These are phyloP conservation scores for Drosophila willistoni DNA, from an alignment of 1,140 invertebrate genomes.

Conservation along the genomic window DNA sequence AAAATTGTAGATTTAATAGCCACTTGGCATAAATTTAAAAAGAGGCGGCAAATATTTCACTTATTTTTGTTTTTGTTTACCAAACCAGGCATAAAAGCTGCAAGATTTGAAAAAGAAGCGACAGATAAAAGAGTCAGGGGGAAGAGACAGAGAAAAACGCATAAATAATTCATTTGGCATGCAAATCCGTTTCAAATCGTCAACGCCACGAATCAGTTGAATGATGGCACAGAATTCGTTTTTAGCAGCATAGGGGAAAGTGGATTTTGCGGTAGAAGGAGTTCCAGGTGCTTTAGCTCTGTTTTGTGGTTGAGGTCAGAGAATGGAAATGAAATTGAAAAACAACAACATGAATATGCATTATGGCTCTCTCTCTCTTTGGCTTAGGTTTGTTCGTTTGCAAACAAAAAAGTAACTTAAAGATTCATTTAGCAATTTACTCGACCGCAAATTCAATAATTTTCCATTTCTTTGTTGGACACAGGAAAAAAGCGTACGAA, in stretches of 20 bases:
- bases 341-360: constrained; percentile 74
- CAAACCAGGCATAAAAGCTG: constrained; percentile 12
- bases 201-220: constrained; percentile 66
- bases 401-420: constrained; percentile 24
- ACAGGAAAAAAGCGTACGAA: constrained; percentile 81
- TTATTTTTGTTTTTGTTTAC: constrained; percentile 33
- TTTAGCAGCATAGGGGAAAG: background rate
- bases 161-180: constrained; percentile 81
- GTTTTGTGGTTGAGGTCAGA: constrained; percentile 43
- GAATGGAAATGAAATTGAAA: constrained; percentile 44
- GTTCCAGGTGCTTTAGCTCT: background rate
- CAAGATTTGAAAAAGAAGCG: constrained; percentile 1
- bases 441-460: constrained; percentile 58
- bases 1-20: constrained; percentile 73
- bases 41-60: constrained; percentile 71
- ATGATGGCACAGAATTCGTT: constrained; percentile 22
- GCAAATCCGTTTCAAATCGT: constrained; percentile 79
- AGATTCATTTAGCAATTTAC: constrained; percentile 40
- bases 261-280: background rate
- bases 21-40: constrained; percentile 81
- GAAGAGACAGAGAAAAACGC: constrained; percentile 43
- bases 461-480: constrained; percentile 33
- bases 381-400: background rate
- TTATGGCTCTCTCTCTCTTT: constrained; percentile 21
- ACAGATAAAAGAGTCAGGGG: constrained; percentile 19